Base-by-base conservation (phyloP, 1,140 invertebrate species). In the Heliothis virescens region DNA sequence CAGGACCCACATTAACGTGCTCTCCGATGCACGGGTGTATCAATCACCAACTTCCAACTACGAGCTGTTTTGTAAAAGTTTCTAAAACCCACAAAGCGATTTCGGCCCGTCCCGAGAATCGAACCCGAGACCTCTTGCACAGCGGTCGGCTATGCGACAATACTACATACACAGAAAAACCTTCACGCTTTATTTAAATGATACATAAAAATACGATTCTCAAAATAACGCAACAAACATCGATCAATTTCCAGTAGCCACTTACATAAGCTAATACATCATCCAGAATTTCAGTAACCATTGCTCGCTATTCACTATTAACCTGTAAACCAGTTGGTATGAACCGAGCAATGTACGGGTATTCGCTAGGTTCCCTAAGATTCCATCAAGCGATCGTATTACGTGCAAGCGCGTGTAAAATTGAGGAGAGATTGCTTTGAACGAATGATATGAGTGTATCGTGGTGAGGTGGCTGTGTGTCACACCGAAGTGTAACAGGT, bases 401-500 rank as follows among this genome's bases (percentile, higher is more conserved):
- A 91, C 89, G 89, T 88, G 86, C 87, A 89, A 90, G 89, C 86
- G 88, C 88, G 89, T 91, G 90, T 91, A 89, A 92, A 92, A 92
- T 92, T 91, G 90, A 89, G 82, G 84, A 89, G 87, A 88, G 86
- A 92, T 92, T 92, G 89, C 89, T 87, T 89, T 81, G 82, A 81
- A 82, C 69, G 82, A 77, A 63, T 62, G 53, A 72, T 82, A 78
- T 62, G 77, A 74, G 34, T 77, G 74, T 82, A 74, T 81, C 80
- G 79, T 77, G 79, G 79, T 81, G 79, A 67, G 41, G 59, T 12
- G 79, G 50, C 47, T 12, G 48, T 16, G 15, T 48, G n/a, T 88
- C 18, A 90, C 86, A 90, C 88, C 82, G 84, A 15, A 13, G 4
- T 60, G 85, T 85, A 86, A 84, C 1, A 26, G 21, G 15, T 53